Percentiles rank a stretch among this genome's conserved stretches.
Evolutionary conservation across 1,140 invertebrate genomes (phyloP).

Genomic region (Drosophila subobscura): DNA sequence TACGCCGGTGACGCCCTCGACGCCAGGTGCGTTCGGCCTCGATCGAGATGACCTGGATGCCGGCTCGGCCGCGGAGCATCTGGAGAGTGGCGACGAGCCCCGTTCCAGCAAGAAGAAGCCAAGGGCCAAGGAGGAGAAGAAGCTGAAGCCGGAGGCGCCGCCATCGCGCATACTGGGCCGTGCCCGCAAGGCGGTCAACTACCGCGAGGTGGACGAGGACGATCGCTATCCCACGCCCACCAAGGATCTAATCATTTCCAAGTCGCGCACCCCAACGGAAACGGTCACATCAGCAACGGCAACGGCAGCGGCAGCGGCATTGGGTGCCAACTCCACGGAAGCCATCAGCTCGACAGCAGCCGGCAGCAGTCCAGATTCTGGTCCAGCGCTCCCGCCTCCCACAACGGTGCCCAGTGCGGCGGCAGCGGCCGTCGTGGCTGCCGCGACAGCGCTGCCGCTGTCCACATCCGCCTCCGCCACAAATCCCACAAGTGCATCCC

Average conservation of each 20-base stretch:
- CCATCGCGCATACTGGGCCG: constrained; percentile 78
- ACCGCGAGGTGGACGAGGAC: constrained; percentile 79
- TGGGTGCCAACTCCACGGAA: constrained; percentile 22
- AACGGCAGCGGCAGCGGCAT: constrained; percentile 12
- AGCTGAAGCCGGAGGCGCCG: constrained; percentile 82
- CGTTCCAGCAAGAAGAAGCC: constrained; percentile 55
- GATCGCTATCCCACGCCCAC: constrained; percentile 82
- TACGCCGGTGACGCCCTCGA: constrained; percentile 29
- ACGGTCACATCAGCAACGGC: constrained; percentile 7
- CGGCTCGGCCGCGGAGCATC: constrained; percentile 31
- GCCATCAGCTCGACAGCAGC: constrained; percentile 29
- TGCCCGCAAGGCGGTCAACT: constrained; percentile 80
- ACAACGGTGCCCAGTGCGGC: constrained; percentile 53
- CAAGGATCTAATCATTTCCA: constrained; percentile 73
- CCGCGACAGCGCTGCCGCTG: constrained; percentile 80
- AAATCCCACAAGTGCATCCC: constrained; percentile 60
- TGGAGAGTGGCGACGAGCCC: constrained; percentile 46
- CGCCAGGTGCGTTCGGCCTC: constrained; percentile 52
- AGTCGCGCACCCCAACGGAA: constrained; percentile 37
- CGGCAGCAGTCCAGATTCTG: constrained; percentile 20
- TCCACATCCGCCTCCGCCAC: constrained; percentile 40
- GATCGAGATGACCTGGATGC: constrained; percentile 37
- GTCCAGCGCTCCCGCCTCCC: constrained; percentile 59
- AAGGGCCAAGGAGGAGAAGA: constrained; percentile 79
- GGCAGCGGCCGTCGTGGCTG: constrained; percentile 20